phyloP scores from a whole-genome alignment of 1,140 invertebrate species.

The Sinonovacula constricta region DNA sequence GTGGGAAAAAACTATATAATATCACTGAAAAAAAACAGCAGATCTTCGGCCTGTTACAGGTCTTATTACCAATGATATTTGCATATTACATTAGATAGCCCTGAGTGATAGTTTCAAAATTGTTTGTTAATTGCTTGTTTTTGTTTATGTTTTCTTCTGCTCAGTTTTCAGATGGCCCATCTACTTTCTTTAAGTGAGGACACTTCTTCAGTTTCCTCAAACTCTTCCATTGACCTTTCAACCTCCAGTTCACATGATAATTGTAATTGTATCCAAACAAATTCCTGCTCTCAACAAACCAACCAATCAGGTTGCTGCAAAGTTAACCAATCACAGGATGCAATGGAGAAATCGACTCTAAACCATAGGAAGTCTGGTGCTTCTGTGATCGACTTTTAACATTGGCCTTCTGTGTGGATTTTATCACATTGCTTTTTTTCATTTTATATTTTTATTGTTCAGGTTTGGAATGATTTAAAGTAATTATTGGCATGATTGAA shows the following conservation, averaged over 20 bases:
- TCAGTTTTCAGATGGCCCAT: conserved; percentile 29
- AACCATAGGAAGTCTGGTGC: conserved; percentile 13
- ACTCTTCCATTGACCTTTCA: background rate
- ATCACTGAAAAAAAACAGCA: too few species aligned
- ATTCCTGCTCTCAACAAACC: too few species aligned
- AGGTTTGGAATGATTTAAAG: too few species aligned
- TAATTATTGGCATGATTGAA: too few species aligned
- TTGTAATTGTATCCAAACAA: background rate
- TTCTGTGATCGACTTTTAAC: conserved; percentile 41
- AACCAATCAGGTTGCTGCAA: conserved; percentile 41
- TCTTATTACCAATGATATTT: too few species aligned
- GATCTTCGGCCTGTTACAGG: too few species aligned
- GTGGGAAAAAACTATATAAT: too few species aligned
- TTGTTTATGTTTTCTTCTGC: background rate
- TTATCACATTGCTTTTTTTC: too few species aligned
- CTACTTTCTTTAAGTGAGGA: conserved; percentile 2
- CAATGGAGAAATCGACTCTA: conserved; percentile 23
- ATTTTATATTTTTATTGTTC: too few species aligned
- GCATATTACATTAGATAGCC: too few species aligned
- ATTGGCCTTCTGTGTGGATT: too few species aligned
- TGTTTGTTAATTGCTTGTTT: background rate
- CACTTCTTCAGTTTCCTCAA: background rate
- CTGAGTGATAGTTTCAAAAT: too few species aligned
- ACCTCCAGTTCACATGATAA: background rate
- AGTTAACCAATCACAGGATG: background rate